These are phyloP conservation scores for Folsomia manolachei DNA, from an alignment of 2,888 invertebrate species.

Conservation along the genomic window DNA sequence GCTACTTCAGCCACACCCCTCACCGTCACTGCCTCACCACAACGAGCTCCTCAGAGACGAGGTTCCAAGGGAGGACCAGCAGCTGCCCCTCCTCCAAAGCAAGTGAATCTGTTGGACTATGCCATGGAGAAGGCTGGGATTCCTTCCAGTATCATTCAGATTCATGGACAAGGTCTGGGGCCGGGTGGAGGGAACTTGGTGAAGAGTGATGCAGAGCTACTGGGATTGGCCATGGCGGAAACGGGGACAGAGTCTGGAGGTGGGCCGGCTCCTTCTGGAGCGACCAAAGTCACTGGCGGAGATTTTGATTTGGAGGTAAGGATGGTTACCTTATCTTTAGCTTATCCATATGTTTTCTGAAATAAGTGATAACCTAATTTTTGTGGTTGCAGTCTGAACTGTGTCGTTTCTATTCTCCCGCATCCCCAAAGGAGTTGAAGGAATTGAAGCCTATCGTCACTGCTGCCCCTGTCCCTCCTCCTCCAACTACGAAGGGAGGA, in stretches of 20 bases:
- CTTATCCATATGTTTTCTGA: too few species aligned
- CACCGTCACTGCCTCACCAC: background rate
- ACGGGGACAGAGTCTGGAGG: background rate
- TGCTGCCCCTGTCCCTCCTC: background rate
- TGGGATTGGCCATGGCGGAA: background rate
- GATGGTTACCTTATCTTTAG: too few species aligned
- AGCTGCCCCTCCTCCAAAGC: background rate
- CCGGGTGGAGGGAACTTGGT: background rate
- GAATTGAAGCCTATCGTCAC: background rate
- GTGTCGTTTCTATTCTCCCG: constrained; percentile 4
- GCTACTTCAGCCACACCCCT: background rate
- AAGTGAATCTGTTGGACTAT: background rate
- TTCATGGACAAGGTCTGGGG: background rate
- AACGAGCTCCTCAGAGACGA: background rate
- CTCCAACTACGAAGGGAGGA: background rate
- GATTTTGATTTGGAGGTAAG: constrained; percentile 14
- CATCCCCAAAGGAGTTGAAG: constrained; percentile 7
- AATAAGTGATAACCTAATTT: too few species aligned
- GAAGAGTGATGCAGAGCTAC: background rate
- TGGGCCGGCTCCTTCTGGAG: background rate
- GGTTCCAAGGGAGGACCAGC: background rate
- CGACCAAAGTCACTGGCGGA: too few species aligned
- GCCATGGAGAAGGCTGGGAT: constrained; percentile 10
- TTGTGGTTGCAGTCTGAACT: too few species aligned
- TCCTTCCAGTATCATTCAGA: background rate